Base-by-base conservation (phyloP, 1,140 invertebrate species). In the Triops longicaudatus region DNA sequence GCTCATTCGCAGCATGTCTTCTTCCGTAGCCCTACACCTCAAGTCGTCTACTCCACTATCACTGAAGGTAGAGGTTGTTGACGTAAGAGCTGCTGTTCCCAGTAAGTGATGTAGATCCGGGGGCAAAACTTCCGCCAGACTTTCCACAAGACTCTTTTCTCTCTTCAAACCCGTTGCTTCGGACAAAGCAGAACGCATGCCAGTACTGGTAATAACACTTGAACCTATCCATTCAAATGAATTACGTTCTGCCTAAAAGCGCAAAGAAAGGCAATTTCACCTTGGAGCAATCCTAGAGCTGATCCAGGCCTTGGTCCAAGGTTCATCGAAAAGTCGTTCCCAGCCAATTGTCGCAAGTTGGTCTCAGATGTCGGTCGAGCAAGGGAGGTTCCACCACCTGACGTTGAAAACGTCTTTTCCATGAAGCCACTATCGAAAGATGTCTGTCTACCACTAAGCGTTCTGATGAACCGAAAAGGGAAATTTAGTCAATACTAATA, bases 331-430 rank as follows among this genome's bases (percentile, higher is more conserved):
- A 84, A 82, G 28, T 82, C 81, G n/a, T 84, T 84, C 31, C 81
- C 77, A n/a, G 83, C 79, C 42, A 83, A 81, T 80, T 83, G 85
- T 12, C 83, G 80, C 41, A 87, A 80, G 81, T 86, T 86, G 12
- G 83, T 87, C 82, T 85, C 86, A 80, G 85, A 87, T 79, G 84
- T 87, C 50, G 84, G 84, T 78, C 86, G 80, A 27, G 84, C 82
- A 73, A 85, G 76, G 72, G 82, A 82, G 7, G 84, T 80, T 79
- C 79, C 82, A 37, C 83, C 83, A 72, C 79, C 76, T 73, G 81
- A 76, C 63, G 80, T 75, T 72, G 74, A 79, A 12, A 79, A 78
- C 17, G 79, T 78, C 4, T 79, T 76, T 76, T 79, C 76, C n/a
- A 80, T 76, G 14, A 81, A 75, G 6, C 82, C 81, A 26, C 83